Evolutionary conservation across 2,113 vertebrate genomes (phyloP).

Genomic region (Cygnus atratus): DNA sequence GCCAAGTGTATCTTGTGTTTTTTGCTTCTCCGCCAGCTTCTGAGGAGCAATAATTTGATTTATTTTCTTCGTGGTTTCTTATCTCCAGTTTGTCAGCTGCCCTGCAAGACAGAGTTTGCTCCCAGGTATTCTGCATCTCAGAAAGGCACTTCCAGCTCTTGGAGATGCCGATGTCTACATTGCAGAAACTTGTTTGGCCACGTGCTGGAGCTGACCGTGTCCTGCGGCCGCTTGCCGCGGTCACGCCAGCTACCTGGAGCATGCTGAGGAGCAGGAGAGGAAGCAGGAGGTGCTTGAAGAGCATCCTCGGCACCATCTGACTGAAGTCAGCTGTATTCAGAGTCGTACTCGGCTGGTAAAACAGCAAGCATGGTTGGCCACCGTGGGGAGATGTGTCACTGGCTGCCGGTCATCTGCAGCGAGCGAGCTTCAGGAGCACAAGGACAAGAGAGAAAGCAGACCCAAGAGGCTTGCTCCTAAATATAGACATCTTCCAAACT

Average conservation of each 20-base stretch:
- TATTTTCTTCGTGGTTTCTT: not conserved
- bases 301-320: rapidly evolving
- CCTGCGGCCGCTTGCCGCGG: no score
- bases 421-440: not conserved
- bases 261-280: not conserved
- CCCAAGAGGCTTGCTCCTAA: not conserved
- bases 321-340: not conserved
- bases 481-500: not conserved
- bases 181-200: not conserved
- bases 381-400: not conserved
- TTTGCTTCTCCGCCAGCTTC: not conserved
- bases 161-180: not conserved
- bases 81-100: not conserved
- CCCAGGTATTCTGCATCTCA: not conserved
- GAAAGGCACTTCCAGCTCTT: not conserved
- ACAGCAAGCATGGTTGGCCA: no score
- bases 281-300: not conserved
- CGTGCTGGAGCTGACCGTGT: not conserved
- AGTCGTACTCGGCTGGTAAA: not conserved
- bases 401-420: not conserved
- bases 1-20: not conserved
- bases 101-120: not conserved
- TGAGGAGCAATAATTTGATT: not conserved
- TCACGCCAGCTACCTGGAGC: no score
- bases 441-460: rapidly evolving